These are phyloP conservation scores for Bombus polaris DNA, from an alignment of 1,140 invertebrate genomes.

Conservation along the genomic window DNA sequence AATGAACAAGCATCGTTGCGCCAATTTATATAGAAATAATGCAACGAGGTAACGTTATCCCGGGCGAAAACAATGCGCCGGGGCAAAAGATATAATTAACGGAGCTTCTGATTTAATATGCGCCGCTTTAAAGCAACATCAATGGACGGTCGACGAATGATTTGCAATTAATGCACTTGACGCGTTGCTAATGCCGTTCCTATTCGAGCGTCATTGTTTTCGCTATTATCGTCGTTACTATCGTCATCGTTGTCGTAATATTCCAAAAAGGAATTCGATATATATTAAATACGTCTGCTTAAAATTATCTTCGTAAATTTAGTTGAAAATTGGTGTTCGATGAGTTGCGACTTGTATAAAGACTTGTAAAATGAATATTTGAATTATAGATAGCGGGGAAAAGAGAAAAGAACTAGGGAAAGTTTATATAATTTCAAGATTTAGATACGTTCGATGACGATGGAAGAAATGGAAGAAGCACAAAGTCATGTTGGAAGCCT, in stretches of 20 bases:
- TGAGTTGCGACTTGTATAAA: no score
- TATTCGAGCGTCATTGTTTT: slow-evolving; percentile 1
- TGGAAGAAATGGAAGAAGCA: no score
- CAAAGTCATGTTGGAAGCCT: no score
- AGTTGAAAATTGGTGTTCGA: no score
- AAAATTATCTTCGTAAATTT: neutral
- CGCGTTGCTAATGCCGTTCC: neutral
- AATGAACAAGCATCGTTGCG: slow-evolving; percentile 51
- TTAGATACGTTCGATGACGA: no score
- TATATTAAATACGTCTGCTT: no score
- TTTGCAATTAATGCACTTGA: slow-evolving; percentile 41
- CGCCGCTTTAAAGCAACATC: slow-evolving; percentile 48
- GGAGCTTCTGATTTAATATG: slow-evolving; percentile 60
- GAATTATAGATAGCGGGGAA: no score
- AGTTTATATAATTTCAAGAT: no score
- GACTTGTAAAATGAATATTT: no score
- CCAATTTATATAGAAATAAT: slow-evolving; percentile 63
- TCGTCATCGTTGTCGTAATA: neutral
- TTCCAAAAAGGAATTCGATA: neutral
- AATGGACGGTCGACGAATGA: slow-evolving; percentile 29
- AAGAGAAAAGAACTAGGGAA: no score
- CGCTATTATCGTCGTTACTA: neutral
- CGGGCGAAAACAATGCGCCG: slow-evolving; percentile 22
- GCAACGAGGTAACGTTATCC: slow-evolving; percentile 49
- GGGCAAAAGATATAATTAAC: slow-evolving; percentile 62